Evolutionary conservation across 2,113 vertebrate species (phyloP).

Genomic region (Ibidorhyncha struthersii): DNA sequence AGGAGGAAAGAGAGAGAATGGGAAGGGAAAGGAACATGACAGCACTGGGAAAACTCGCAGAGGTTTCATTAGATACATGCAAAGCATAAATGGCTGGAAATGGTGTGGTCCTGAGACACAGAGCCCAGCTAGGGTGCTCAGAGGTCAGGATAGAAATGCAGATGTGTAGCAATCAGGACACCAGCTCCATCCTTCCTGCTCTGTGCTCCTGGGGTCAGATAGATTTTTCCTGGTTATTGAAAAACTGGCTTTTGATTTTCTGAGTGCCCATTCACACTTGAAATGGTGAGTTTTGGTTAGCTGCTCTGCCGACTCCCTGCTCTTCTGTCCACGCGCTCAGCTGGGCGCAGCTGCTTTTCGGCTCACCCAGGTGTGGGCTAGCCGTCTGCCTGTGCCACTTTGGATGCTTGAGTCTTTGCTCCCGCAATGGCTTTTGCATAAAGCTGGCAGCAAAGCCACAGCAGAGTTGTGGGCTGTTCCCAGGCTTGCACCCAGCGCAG

Average conservation of each 20-base stretch:
- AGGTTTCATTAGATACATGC: fast-evolving
- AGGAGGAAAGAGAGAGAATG: not conserved
- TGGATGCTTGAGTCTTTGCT: not conserved
- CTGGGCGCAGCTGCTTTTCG: not conserved
- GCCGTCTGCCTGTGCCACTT: not conserved
- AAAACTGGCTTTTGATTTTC: not conserved
- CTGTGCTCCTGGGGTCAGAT: not conserved
- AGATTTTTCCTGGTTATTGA: not conserved
- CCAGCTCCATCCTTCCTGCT: not conserved
- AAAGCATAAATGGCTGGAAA: not conserved
- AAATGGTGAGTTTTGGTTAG: not conserved
- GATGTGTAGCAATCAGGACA: not conserved
- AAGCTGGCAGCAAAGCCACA: not conserved
- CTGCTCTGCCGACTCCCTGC: not conserved
- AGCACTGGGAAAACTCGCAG: not conserved
- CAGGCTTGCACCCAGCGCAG: fast-evolving
- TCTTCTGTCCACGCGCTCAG: fast-evolving
- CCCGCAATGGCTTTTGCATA: not conserved
- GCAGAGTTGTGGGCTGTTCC: not conserved
- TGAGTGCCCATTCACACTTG: not conserved
- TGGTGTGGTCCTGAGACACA: fast-evolving
- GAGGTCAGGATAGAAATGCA: not conserved
- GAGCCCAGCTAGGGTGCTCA: not conserved
- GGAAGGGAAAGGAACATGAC: not conserved
- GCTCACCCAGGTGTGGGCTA: not conserved